Evolutionary conservation across 2,113 vertebrate genomes (phyloP).

Genomic region (Syrmaticus mikado): DNA sequence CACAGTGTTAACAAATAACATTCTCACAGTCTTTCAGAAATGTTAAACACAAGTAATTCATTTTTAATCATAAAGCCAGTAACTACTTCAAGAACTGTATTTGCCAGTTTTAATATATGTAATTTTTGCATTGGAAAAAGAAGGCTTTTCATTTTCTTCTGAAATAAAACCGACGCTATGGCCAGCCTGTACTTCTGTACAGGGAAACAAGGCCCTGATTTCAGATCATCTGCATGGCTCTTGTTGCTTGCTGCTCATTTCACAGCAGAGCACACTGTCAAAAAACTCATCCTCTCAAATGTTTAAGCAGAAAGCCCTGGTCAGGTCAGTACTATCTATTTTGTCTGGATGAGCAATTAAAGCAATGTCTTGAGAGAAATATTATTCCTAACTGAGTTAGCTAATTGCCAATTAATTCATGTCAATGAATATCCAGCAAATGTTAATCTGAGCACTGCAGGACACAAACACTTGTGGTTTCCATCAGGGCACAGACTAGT

Average conservation of each 20-base stretch:
- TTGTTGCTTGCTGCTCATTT: background rate
- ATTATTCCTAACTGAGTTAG: conserved; percentile 46
- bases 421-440: conserved; percentile 46
- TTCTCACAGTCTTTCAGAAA: background rate
- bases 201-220: background rate
- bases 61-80: background rate
- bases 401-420: conserved; percentile 70
- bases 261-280: background rate
- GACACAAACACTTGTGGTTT: conserved; percentile 28
- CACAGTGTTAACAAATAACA: background rate
- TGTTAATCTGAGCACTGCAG: conserved; percentile 36
- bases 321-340: background rate
- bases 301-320: rapidly evolving
- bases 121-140: background rate
- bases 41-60: background rate
- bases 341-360: conserved; percentile 40
- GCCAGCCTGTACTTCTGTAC: background rate
- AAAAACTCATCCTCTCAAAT: background rate
- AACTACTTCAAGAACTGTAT: background rate
- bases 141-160: background rate
- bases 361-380: conserved; percentile 42
- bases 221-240: background rate
- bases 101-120: background rate
- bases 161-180: background rate
- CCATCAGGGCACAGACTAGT: background rate